Conservation (phyloP, 2,113 vertebrate genomes). For the Dascyllus trimaculatus region DNA sequence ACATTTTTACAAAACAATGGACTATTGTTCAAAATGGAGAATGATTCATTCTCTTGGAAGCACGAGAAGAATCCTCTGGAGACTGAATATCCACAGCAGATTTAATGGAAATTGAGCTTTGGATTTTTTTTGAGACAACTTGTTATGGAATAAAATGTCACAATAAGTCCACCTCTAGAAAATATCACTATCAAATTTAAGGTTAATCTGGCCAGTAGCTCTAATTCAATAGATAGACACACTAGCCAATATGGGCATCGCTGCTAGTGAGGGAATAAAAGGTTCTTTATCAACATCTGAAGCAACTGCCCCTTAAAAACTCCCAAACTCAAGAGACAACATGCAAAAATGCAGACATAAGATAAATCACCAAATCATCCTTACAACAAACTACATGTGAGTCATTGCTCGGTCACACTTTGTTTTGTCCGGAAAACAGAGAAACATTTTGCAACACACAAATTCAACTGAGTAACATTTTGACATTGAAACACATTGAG, state of each 20-base stretch:
- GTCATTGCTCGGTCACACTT: not conserved
- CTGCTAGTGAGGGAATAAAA: not conserved
- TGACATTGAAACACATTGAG: not conserved
- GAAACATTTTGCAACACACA: not conserved
- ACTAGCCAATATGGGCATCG: not conserved
- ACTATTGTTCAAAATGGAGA: not conserved
- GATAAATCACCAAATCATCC: not conserved
- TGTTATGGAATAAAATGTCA: not conserved
- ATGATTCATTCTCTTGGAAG: not conserved
- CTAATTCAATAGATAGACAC: not conserved
- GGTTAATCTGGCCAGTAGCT: too few species aligned
- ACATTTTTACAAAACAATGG: not conserved
- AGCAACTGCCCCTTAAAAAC: not conserved
- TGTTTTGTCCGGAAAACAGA: slow-evolving; percentile 1
- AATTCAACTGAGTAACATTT: slow-evolving; percentile 8
- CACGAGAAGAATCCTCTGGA: not conserved
- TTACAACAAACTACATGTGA: not conserved
- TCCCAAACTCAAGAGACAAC: not conserved
- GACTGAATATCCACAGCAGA: not conserved
- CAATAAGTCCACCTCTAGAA: too few species aligned
- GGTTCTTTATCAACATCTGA: not conserved
- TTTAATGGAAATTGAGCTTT: not conserved
- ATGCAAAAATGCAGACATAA: not conserved
- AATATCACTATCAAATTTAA: too few species aligned
- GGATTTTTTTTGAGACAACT: not conserved